Percentiles rank a stretch among this genome's conserved stretches.
Conservation (phyloP, 2,797 vertebrate species). For the Helicolenus hilgendorfi region DNA sequence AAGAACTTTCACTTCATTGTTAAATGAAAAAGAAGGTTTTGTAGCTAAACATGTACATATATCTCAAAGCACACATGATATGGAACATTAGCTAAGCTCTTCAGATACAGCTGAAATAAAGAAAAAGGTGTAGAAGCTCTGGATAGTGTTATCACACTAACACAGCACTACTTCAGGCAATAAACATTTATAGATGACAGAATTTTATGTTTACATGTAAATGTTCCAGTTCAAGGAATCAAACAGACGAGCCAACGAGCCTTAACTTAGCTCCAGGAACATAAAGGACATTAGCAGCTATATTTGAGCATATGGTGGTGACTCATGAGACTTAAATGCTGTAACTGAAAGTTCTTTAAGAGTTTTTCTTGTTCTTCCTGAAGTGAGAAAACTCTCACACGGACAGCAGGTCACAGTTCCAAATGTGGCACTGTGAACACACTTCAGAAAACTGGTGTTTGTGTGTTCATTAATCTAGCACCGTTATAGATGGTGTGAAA, state of each 20-base stretch:
- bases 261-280: neutral
- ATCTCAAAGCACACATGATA: neutral
- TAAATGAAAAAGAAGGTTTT: neutral
- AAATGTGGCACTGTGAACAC: slow-evolving; percentile 38
- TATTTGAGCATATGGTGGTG: neutral
- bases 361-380: neutral
- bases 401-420: slow-evolving; percentile 35
- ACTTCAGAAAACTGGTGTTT: slow-evolving; percentile 16
- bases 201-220: slow-evolving; percentile 18
- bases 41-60: neutral
- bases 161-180: neutral
- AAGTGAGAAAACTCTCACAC: slow-evolving; percentile 36
- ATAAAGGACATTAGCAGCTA: slow-evolving; percentile 7
- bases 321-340: slow-evolving; percentile 9
- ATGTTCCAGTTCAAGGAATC: slow-evolving; percentile 17
- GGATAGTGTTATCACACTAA: neutral
- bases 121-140: neutral
- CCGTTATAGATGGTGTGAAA: slow-evolving; percentile 42
- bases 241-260: neutral
- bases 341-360: neutral
- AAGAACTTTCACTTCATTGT: neutral
- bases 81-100: neutral
- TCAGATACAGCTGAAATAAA: neutral
- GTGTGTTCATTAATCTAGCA: slow-evolving; percentile 29
- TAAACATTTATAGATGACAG: slow-evolving; percentile 13